phyloP scores from a whole-genome alignment of 1,140 invertebrate genomes.

The Drosophila nikananu region DNA sequence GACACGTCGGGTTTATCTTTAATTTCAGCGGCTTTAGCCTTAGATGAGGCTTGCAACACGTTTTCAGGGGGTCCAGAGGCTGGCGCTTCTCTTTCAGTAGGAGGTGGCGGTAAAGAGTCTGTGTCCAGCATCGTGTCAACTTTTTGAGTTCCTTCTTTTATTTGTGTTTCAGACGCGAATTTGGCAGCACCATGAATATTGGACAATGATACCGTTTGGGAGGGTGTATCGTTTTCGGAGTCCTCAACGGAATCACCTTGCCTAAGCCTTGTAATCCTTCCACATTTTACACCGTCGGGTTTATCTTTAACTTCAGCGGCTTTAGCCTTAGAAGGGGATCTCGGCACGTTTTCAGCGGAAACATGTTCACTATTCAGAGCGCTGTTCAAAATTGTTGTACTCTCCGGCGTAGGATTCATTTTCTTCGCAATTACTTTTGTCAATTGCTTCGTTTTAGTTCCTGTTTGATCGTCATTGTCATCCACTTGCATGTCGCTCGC shows the following conservation, averaged over 20 bases:
- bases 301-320: neutral
- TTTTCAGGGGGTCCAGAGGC: too few relatives aligned
- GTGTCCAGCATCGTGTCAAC: neutral
- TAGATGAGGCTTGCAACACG: too few relatives aligned
- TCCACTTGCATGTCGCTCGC: neutral
- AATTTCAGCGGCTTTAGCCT: neutral
- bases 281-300: neutral
- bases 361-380: too few relatives aligned
- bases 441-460: neutral
- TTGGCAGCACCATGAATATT: neutral
- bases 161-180: neutral
- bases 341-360: neutral
- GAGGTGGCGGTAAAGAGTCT: neutral
- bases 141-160: neutral
- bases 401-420: neutral
- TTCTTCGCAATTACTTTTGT: neutral
- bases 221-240: neutral
- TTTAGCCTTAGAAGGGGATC: neutral
- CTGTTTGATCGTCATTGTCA: neutral
- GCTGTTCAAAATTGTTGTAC: neutral
- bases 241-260: conserved; percentile 2
- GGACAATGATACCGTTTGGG: neutral
- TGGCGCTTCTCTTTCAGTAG: too few relatives aligned
- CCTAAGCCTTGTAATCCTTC: neutral
- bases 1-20: neutral